These are phyloP conservation scores for Lochmaea crataegi DNA, from an alignment of 2,888 invertebrate genomes.

Conservation along the genomic window DNA sequence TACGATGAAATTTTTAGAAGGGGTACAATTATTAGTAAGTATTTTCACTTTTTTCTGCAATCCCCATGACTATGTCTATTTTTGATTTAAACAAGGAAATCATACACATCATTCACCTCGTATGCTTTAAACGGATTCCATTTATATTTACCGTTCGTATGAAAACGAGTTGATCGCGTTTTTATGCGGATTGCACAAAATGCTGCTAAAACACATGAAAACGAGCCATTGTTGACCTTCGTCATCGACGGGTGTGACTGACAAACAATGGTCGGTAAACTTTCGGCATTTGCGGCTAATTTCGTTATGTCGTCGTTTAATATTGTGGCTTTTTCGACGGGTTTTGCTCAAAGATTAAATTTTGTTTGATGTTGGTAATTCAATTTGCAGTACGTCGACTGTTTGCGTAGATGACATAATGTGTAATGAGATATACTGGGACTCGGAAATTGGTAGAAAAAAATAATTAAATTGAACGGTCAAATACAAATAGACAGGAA, in stretches of 20 bases:
- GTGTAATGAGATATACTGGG: conserved; percentile 41
- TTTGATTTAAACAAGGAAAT: not conserved
- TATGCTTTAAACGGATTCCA: not conserved
- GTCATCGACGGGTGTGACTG: conserved; percentile 48
- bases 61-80: too few relatives aligned
- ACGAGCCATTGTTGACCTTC: conserved; percentile 47
- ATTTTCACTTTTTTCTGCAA: too few relatives aligned
- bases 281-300: conserved; percentile 44
- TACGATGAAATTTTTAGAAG: too few relatives aligned
- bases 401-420: conserved; percentile 31
- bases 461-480: not conserved
- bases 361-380: conserved; percentile 48
- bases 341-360: conserved; percentile 49
- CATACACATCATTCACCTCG: not conserved
- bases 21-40: too few relatives aligned
- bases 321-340: conserved; percentile 46
- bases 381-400: conserved; percentile 36
- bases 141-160: not conserved
- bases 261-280: conserved; percentile 46
- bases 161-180: conserved; percentile 8
- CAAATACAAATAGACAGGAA: not conserved
- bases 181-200: conserved; percentile 5
- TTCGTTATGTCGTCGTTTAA: conserved; percentile 47
- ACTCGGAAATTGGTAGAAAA: not conserved
- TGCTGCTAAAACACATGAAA: conserved; percentile 11